A percentile compares a stretch with the other conserved stretches of the same genome.
Evolutionary conservation across 2,797 vertebrate species (phyloP).

Genomic region (Propithecus perrieri): DNA sequence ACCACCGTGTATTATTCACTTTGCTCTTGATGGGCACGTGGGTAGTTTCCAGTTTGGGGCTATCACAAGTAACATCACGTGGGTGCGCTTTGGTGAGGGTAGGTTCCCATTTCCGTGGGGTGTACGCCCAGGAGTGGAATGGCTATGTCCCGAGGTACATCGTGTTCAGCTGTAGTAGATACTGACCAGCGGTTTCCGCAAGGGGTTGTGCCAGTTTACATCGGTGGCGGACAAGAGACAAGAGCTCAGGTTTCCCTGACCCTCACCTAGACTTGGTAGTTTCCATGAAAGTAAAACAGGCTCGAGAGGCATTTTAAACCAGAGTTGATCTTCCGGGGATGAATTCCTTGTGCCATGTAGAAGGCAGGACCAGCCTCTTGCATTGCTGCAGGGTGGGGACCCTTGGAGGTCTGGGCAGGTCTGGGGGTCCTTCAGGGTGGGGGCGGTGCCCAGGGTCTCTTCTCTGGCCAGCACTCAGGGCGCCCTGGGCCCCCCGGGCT

Average conservation of each 20-base stretch:
- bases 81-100: not conserved
- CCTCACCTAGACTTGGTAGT: not conserved
- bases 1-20: accelerated
- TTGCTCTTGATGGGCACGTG: not conserved
- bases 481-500: not conserved
- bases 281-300: not conserved
- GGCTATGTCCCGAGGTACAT: not conserved
- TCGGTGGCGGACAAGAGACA: accelerated
- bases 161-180: accelerated
- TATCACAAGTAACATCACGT: accelerated
- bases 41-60: not conserved
- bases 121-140: accelerated
- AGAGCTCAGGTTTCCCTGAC: not conserved
- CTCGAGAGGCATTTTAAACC: not conserved
- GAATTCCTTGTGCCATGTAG: accelerated
- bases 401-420: not conserved
- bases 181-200: accelerated
- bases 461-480: not conserved
- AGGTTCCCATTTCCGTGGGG: not conserved
- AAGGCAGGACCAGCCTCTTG: not conserved
- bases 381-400: not conserved
- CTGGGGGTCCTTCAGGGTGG: not conserved
- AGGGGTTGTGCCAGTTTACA: too few species aligned
- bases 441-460: not conserved
- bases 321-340: not conserved